These are phyloP conservation scores for Drosophila austrosaltans DNA, from an alignment of 2,888 invertebrate species.

Conservation along the genomic window DNA sequence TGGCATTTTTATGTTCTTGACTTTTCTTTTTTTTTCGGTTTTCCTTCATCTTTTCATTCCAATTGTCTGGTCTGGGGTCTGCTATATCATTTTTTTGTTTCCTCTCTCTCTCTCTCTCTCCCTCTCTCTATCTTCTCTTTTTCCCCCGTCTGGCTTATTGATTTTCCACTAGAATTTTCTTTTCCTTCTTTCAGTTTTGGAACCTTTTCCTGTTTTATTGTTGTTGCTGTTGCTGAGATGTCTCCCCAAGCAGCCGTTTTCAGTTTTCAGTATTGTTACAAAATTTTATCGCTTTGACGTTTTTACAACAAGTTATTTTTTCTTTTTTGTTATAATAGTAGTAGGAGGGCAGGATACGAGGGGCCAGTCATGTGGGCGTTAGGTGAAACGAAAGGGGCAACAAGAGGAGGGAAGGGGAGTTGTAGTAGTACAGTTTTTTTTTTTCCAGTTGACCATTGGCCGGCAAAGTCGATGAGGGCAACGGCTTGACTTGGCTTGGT, in stretches of 20 bases:
- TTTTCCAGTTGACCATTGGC: constrained; percentile 23
- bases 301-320: constrained; percentile 48
- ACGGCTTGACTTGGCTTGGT: constrained; percentile 16
- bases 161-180: constrained; percentile 52
- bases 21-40: constrained; percentile 24
- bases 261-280: constrained; percentile 53
- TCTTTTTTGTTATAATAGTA: constrained; percentile 25
- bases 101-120: constrained; percentile 18
- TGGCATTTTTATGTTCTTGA: constrained; percentile 61
- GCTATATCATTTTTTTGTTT: constrained; percentile 1
- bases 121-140: constrained; percentile 6
- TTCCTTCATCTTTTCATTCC: constrained; percentile 28
- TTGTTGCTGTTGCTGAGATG: constrained; percentile 31
- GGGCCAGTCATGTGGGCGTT: background rate
- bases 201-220: constrained; percentile 59
- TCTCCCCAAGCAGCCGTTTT: constrained; percentile 44
- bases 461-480: constrained; percentile 12
- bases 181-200: constrained; percentile 49
- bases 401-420: background rate
- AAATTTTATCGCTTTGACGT: constrained; percentile 58
- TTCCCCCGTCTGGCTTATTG: constrained; percentile 55
- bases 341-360: no score
- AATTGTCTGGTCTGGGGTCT: constrained; percentile 26
- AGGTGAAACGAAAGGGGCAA: background rate
- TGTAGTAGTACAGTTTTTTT: background rate